These are phyloP conservation scores for Scotopteryx bipunctaria DNA, from an alignment of 2,888 invertebrate species.

Conservation along the genomic window DNA sequence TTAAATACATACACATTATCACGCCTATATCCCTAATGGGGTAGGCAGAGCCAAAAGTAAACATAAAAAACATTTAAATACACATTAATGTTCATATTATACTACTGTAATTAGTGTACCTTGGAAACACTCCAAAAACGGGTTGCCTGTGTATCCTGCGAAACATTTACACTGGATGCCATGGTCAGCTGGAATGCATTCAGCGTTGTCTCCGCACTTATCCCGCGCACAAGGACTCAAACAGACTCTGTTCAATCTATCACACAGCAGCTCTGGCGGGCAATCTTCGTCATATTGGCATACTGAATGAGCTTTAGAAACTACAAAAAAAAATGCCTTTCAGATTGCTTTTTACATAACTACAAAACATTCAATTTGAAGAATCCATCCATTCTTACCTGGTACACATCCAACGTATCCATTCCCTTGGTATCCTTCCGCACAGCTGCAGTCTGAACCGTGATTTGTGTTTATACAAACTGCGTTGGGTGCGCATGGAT, in stretches of 20 bases:
- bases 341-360: conserved; percentile 1
- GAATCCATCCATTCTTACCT: conserved; percentile 80
- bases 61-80: no score
- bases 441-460: conserved; percentile 92
- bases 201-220: conserved; percentile 92
- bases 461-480: conserved; percentile 95
- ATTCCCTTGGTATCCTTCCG: conserved; percentile 93
- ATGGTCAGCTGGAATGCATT: conserved; percentile 90
- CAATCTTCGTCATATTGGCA: conserved; percentile 97
- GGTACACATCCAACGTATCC: conserved; percentile 91
- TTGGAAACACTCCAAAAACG: conserved; percentile 88
- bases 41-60: no score
- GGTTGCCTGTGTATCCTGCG: conserved; percentile 89
- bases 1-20: no score
- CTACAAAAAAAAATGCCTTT: conserved; percentile 43
- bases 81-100: no score
- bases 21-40: no score
- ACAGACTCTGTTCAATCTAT: conserved; percentile 92
- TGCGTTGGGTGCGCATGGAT: conserved; percentile 92
- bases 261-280: conserved; percentile 92
- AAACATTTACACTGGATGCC: conserved; percentile 90
- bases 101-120: no score
- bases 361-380: background rate
- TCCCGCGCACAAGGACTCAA: conserved; percentile 91
- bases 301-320: conserved; percentile 72